Base-by-base conservation (phyloP, 1,140 invertebrate genomes). In the Euwallacea fornicatus region DNA sequence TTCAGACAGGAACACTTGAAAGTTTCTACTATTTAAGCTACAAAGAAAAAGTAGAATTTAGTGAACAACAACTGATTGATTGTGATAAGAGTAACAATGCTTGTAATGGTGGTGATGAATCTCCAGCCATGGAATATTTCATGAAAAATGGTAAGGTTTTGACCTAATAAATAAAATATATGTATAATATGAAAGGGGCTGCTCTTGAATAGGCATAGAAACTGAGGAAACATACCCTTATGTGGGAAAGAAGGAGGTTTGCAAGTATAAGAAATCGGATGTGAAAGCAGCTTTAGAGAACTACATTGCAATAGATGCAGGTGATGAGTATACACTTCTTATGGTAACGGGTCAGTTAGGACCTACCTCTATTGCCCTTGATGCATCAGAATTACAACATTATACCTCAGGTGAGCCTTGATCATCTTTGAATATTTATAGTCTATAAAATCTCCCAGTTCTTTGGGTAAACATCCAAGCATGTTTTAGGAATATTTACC, bases 101-200 rank as follows among this genome's bases (percentile, higher is more conserved):
- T 58, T 99, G 97, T 83, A 89, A 93, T 75, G 97, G 96, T 76
- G 97, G 97, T 66, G 84, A 97, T 15, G 97, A 97, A 93, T 93
- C 97, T 82, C 85, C 91, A 74, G 93, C 93, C 53, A 95, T 97
- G 84, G 83, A 90, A 75, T 99, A 98, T 82, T 89, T 99, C 76
- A 93, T 90, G 81, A 88, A 91, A 46, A 13, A 61, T 43, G 64
- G 64, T 66, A 58, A 2, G 10, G 16, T 56, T 56, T 56, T 42
- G 3, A 61, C 9, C 42, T 11, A 61, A 61, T 43, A 1, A 58
- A 58, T 58, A 58, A 15, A 33, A 7, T 6, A n/a, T 10, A 16
- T 10, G 0, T 16, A 15, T 33, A 16, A 10, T 10, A 15, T 58
- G 7, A 16, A 15, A 43, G 13, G 60, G 42, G 10, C 69, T n/a